A percentile compares a stretch with the other conserved stretches of the same genome.
These are phyloP conservation scores for Ceyx erithaca DNA, from an alignment of 2,797 vertebrate species.

Conservation along the genomic window DNA sequence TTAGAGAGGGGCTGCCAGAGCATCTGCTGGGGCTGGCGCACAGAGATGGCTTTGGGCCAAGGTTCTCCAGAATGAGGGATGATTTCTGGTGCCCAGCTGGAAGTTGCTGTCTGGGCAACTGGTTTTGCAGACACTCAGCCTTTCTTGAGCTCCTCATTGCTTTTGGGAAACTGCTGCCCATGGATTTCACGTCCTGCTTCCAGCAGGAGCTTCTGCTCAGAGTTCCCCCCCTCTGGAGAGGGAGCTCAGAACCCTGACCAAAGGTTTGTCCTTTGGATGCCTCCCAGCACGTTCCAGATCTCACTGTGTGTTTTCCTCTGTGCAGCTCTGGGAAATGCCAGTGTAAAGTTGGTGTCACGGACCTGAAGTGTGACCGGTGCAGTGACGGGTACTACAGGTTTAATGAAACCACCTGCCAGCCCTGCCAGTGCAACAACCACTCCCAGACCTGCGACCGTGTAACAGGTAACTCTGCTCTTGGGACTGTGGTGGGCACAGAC, in stretches of 20 bases:
- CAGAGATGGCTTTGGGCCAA: background rate
- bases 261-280: background rate
- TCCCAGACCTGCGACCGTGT: slow-evolving; percentile 83
- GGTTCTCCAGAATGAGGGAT: background rate
- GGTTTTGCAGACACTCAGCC: background rate
- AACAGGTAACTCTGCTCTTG: slow-evolving; percentile 70
- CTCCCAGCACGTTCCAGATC: background rate
- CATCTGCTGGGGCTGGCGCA: background rate
- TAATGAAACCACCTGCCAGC: slow-evolving; percentile 84
- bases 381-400: slow-evolving; percentile 88
- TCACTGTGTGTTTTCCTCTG: slow-evolving; percentile 26
- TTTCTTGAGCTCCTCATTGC: background rate
- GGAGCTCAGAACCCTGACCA: background rate
- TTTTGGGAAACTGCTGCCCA: background rate
- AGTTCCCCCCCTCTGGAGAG: background rate
- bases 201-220: background rate
- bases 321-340: slow-evolving; percentile 89
- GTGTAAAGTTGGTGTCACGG: slow-evolving; percentile 88
- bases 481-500: fast-evolving
- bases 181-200: background rate
- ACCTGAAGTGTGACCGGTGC: slow-evolving; percentile 88
- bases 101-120: background rate
- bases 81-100: background rate
- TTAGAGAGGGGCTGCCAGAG: background rate
- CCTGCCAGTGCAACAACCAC: slow-evolving; percentile 89